These are phyloP conservation scores for Mythimna albipuncta DNA, from an alignment of 2,888 invertebrate species.

Conservation along the genomic window DNA sequence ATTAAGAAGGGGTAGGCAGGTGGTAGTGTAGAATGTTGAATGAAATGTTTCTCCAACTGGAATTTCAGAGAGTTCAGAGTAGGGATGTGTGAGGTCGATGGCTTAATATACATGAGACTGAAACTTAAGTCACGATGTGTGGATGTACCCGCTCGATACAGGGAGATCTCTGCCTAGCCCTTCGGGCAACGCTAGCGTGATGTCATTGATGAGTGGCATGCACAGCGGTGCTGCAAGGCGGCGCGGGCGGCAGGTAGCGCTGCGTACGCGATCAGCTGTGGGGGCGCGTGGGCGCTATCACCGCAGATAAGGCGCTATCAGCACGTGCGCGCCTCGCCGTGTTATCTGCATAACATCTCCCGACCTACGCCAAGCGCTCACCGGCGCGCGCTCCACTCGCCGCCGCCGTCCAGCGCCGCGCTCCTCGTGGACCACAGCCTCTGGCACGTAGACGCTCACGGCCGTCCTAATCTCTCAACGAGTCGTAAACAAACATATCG, in stretches of 20 bases:
- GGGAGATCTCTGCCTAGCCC: not conserved
- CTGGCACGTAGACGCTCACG: constrained; percentile 8
- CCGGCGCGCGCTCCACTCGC: not conserved
- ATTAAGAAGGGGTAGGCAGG: not conserved
- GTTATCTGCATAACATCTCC: constrained; percentile 72
- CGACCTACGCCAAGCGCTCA: constrained; percentile 70
- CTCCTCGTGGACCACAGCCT: constrained; percentile 6
- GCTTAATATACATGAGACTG: not conserved
- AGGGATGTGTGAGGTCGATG: not conserved
- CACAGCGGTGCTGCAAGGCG: not conserved
- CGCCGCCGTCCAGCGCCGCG: constrained; percentile 24
- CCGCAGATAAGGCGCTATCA: constrained; percentile 70
- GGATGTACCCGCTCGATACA: not conserved
- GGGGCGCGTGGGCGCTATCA: constrained; percentile 39
- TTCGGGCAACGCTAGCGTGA: not conserved
- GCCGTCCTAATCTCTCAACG: constrained; percentile 32
- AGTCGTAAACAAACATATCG: constrained; percentile 37
- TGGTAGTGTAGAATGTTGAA: not conserved
- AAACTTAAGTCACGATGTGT: not conserved
- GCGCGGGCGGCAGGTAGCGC: constrained; percentile 16
- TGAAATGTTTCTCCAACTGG: not conserved
- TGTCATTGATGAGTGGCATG: not conserved
- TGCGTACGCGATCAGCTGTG: constrained; percentile 68
- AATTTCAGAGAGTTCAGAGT: not conserved
- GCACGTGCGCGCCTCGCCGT: constrained; percentile 68